Evolutionary conservation across 2,113 vertebrate genomes (phyloP).

Genomic region (Nycticryphes semicollaris): DNA sequence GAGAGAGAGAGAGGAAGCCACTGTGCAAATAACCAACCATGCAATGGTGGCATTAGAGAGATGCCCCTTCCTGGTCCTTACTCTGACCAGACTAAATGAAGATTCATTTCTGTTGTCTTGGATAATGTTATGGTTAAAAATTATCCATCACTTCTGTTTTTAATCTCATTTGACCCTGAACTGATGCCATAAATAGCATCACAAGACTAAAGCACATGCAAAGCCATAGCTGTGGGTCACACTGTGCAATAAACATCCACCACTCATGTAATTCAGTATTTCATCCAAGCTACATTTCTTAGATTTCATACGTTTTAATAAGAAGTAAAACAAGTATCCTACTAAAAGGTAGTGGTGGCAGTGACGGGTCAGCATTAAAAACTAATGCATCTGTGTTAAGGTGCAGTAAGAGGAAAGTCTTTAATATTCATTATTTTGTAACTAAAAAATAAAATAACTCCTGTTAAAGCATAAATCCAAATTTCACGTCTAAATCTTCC

Average conservation of each 20-base stretch:
- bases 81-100: neutral
- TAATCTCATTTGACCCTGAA: neutral
- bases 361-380: neutral
- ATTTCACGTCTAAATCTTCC: neutral
- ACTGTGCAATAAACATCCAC: neutral
- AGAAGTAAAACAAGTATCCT: neutral
- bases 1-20: neutral
- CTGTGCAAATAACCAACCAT: rapidly evolving
- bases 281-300: neutral
- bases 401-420: neutral
- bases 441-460: neutral
- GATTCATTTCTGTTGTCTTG: neutral
- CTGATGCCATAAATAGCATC: neutral
- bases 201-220: neutral
- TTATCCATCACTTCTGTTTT: neutral
- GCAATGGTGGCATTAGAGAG: neutral
- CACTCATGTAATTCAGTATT: neutral
- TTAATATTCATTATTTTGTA: neutral
- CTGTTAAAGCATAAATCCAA: neutral
- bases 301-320: neutral
- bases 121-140: too few relatives aligned
- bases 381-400: neutral
- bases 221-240: neutral
- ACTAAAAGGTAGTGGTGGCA: neutral
- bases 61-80: neutral